Base-by-base conservation (phyloP, 2,113 vertebrate species). In the Salvelinus namaycush region DNA sequence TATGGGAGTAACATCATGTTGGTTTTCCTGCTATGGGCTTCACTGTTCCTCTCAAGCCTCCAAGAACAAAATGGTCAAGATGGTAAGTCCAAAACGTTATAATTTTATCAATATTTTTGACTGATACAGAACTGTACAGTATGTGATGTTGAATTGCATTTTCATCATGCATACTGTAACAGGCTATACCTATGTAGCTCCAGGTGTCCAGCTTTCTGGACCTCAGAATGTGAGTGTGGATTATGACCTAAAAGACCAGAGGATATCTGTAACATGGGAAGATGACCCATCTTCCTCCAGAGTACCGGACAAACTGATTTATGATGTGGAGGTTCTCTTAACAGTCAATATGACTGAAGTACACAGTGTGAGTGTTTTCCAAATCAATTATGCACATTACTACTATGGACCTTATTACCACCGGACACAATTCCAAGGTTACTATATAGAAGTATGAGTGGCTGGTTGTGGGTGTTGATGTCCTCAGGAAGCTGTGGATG, bases 311-410 rank as follows among this genome's bases (percentile, higher is more conserved):
- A 0, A 0, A 4, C 69, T 83, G 5, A n/a, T 67, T 31, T 92
- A 91, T 26, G 77, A 92, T 27, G 22, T 94, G 31, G 20, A 64
- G 66, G 83, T 92, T 62, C 75, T 88, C 4, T 76, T 65, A 1
- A 87, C 77, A 16, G 85, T 91, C 12, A 4, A 87, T 14, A 75
- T 72, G 64, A 68, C 83, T 31, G 60, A 81, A 34, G 34, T 79
- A 3, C 70, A 86, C 49, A 0, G 51, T 0, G 91, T 91, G 80
- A 80, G 87, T 75, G 3, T 9, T 73, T 5, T 3, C 3, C 22
- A 48, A 70, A 7, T 22, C 12, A 51, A 57, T 20, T 39, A 26
- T 2, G 8, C 20, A 60, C 57, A 20, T 59, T 60, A 57, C 59
- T 11, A 39, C 14, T 1, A 8, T 5, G 3, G 26, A 24, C 16